Base-by-base conservation (phyloP, 1,140 invertebrate species). In the Marisa cornuarietis region DNA sequence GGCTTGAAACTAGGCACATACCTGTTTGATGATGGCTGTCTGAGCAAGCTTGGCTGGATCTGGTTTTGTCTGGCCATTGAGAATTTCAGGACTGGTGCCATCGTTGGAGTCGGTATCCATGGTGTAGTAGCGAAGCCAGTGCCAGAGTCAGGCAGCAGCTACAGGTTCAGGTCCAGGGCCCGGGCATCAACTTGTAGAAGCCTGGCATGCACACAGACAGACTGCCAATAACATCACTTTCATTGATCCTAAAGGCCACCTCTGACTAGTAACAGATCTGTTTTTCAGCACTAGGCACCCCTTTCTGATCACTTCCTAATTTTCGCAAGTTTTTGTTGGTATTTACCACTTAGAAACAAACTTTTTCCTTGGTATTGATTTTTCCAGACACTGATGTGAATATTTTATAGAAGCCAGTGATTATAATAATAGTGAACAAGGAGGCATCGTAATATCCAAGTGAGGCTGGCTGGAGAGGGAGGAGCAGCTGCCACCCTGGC, bases 11-110 rank as follows among this genome's bases (percentile, higher is more conserved):
- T 71, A 9, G 62, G 20, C 31, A 80, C 86, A 80, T 83, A 91
- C 90, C 87, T 91, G 90, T 83, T 91, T 91, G 69, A 91, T 91
- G 79, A 91, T 91, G 81, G 90, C 90, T 6, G 86, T 84, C 79
- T 90, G 90, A 52, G 89, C 90, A 20, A 91, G 86, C 79, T 91
- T 90, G 14, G 87, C 85, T 5, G 86, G 83, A 77, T 91, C 90
- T 18, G 88, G 87, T 81, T 90, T 90, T 18, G 87, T 87, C 73
- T 90, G 88, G 14, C 89, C 89, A 76, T 90, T 89, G 42, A 90
- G 85, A 62, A 83, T 82, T 75, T 89, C 89, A 0, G 84, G 79
- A 11, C 84, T 85, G 24, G 84, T 87, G 65, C 85, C 87, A 83
- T 90, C 89, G 58, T 87, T 89, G 42, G 87, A 88, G 77, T 90